Evolutionary conservation across 2,797 vertebrate species (phyloP).

Genomic region (Catostomus latipinnis): DNA sequence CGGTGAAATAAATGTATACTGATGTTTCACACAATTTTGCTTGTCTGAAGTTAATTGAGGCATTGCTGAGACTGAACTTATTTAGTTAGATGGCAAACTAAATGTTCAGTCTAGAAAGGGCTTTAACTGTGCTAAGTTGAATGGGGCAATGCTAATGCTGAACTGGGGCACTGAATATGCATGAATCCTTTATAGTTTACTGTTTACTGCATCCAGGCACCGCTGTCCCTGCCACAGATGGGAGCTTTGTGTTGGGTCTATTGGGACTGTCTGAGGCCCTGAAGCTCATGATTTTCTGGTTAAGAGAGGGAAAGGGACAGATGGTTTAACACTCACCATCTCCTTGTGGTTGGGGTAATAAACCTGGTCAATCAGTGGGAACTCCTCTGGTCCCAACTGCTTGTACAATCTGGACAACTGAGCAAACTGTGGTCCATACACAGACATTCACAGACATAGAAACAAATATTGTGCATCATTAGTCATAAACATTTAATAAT

Average conservation of each 20-base stretch:
- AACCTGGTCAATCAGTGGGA: constrained; percentile 93
- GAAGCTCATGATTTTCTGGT: constrained; percentile 11
- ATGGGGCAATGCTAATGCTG: neutral
- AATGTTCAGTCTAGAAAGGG: constrained; percentile 26
- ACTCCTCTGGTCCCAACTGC: constrained; percentile 87
- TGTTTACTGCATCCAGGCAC: constrained; percentile 29
- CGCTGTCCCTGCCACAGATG: constrained; percentile 46
- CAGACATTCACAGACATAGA: constrained; percentile 24
- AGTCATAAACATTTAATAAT: neutral
- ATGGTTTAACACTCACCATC: constrained; percentile 83
- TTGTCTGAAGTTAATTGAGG: neutral
- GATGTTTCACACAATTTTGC: neutral
- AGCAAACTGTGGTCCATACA: constrained; percentile 79
- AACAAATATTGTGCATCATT: constrained; percentile 7
- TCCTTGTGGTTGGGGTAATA: constrained; percentile 94
- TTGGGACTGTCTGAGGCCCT: constrained; percentile 35
- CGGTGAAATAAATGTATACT: neutral
- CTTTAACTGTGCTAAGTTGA: neutral
- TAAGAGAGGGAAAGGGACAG: constrained; percentile 41
- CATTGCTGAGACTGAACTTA: neutral
- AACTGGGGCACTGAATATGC: constrained; percentile 32
- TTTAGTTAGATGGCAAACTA: neutral
- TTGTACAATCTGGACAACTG: constrained; percentile 89
- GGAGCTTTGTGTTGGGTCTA: constrained; percentile 4
- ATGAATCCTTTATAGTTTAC: constrained; percentile 11